phyloP scores from a whole-genome alignment of 92 coral and sea anemone species.

The Micromussa lordhowensis region DNA sequence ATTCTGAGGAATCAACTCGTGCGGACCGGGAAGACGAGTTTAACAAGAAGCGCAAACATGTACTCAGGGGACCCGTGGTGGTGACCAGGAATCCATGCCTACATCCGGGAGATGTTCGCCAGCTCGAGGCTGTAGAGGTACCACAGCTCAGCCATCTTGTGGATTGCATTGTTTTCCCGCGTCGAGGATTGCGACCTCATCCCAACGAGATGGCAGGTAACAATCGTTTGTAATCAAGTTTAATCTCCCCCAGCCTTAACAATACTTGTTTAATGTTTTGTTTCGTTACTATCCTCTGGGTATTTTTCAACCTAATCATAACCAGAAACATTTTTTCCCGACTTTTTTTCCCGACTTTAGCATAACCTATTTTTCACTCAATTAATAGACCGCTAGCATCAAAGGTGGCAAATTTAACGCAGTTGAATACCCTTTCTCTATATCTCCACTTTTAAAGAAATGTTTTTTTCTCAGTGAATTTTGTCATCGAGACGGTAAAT shows the following conservation, averaged over 20 bases:
- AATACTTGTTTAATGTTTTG: not conserved
- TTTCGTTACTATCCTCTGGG: not conserved
- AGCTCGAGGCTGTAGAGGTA: conserved; percentile 84
- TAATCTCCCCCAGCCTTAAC: not conserved
- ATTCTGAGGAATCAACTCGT: conserved; percentile 72
- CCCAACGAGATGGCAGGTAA: conserved; percentile 98
- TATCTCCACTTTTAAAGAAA: too few relatives aligned
- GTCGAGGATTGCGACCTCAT: conserved; percentile 83
- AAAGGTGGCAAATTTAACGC: too few relatives aligned
- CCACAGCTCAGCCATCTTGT: conserved; percentile 82
- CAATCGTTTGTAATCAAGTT: not conserved
- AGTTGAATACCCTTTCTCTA: too few relatives aligned
- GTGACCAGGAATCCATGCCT: conserved; percentile 97
- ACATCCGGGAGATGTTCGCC: conserved; percentile 98
- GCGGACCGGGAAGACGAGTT: conserved; percentile 71
- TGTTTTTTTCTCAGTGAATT: too few relatives aligned
- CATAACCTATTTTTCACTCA: too few relatives aligned
- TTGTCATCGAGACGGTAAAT: too few relatives aligned
- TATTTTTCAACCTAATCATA: too few relatives aligned
- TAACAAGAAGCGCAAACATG: conserved; percentile 42
- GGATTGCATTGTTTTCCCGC: conserved; percentile 95
- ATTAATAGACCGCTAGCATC: too few relatives aligned
- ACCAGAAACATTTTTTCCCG: too few relatives aligned
- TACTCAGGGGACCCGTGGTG: conserved; percentile 80
- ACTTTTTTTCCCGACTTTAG: too few relatives aligned